Conservation (phyloP, 2,113 vertebrate genomes). For the Scopus umbretta region DNA sequence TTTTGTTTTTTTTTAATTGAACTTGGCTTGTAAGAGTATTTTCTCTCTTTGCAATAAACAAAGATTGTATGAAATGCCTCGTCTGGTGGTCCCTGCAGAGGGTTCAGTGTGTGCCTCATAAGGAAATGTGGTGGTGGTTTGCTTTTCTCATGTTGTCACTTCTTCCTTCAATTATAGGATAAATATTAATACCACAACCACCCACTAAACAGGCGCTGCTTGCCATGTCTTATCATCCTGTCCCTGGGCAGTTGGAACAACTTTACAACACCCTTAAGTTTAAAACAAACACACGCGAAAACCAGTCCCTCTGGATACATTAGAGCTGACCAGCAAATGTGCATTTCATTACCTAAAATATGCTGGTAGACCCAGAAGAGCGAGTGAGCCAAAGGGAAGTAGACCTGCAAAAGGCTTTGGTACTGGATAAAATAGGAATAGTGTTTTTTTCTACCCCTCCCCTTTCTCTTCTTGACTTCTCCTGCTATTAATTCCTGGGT, state of each 20-base stretch:
- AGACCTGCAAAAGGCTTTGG: conserved; percentile 5
- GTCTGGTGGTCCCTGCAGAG: not conserved
- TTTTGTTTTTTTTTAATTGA: not conserved
- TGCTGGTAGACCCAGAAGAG: conserved; percentile 17
- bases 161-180: conserved; percentile 43
- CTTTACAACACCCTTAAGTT: conserved; percentile 39
- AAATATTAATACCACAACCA: conserved; percentile 40
- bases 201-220: conserved; percentile 27
- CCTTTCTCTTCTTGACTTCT: not conserved
- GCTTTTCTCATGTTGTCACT: conserved; percentile 1
- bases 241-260: conserved; percentile 13
- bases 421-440: not conserved
- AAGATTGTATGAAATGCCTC: not conserved
- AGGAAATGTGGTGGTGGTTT: not conserved
- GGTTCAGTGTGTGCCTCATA: not conserved
- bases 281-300: conserved; percentile 15
- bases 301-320: conserved; percentile 19
- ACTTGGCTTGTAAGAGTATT: not conserved
- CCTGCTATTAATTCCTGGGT: conserved; percentile 16
- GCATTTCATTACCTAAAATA: conserved; percentile 40
- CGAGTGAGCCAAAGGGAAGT: not conserved
- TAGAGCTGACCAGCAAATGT: conserved; percentile 54
- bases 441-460: not conserved
- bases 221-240: conserved; percentile 29
- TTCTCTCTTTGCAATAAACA: not conserved